Conservation (phyloP, 2,113 vertebrate genomes). For the Lycaon pictus region DNA sequence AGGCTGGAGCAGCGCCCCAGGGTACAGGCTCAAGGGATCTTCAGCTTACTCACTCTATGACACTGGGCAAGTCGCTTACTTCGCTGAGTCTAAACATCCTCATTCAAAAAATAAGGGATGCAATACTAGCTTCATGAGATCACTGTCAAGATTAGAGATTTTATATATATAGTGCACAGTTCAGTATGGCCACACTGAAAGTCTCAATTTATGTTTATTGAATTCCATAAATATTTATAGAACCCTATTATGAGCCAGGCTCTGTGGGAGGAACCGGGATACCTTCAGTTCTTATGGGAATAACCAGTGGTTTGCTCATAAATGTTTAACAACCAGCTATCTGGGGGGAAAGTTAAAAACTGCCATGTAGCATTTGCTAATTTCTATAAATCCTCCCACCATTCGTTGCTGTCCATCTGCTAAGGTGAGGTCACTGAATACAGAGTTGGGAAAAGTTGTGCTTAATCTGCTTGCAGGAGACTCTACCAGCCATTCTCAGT, state of each 20-base stretch:
- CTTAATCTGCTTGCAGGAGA: not conserved
- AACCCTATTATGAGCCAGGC: not conserved
- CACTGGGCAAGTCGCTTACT: not conserved
- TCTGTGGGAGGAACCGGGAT: not conserved
- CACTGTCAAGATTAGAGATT: not conserved
- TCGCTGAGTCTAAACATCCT: not conserved
- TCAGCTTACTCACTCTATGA: not conserved
- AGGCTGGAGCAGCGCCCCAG: not conserved
- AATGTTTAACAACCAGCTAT: constrained; percentile 37
- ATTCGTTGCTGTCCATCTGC: not conserved
- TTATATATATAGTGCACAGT: not conserved
- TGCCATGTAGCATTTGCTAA: not conserved
- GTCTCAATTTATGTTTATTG: not conserved
- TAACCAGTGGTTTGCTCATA: not conserved
- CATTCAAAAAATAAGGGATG: not conserved
- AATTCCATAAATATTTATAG: constrained; percentile 40
- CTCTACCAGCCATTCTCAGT: not conserved
- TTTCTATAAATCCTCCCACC: constrained; percentile 26
- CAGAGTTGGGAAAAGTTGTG: not conserved
- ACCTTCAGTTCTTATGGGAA: not conserved
- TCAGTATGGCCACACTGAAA: not conserved
- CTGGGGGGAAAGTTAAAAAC: not conserved
- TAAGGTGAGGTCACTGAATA: not conserved
- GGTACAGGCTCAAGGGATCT: not conserved
- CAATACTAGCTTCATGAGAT: not conserved